Conservation (phyloP, 1,140 invertebrate genomes). For the Drosophila carrolli region DNA sequence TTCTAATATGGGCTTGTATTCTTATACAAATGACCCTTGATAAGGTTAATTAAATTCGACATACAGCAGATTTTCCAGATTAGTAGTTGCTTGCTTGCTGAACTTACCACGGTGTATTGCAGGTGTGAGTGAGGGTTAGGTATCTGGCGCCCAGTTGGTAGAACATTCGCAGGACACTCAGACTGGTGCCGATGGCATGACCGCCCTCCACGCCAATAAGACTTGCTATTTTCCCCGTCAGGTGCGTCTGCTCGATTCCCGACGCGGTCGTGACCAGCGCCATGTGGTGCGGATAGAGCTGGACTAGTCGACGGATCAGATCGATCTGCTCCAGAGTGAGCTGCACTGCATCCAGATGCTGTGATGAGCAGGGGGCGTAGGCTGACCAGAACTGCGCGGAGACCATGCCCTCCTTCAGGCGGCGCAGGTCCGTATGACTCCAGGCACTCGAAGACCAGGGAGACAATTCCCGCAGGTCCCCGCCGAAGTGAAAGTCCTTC, state of each 20-base stretch:
- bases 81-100: too few relatives aligned
- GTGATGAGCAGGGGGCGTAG: conserved; percentile 93
- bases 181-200: conserved; percentile 92
- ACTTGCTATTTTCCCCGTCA: conserved; percentile 88
- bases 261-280: conserved; percentile 90
- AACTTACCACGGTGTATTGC: conserved; percentile 93
- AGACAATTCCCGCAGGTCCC: conserved; percentile 88
- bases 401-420: conserved; percentile 90
- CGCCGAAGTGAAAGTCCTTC: conserved; percentile 89
- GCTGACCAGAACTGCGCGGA: conserved; percentile 95
- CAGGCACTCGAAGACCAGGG: conserved; percentile 92
- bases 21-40: too few relatives aligned
- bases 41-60: too few relatives aligned
- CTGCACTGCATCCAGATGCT: conserved; percentile 93
- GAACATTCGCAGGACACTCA: conserved; percentile 92
- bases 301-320: conserved; percentile 92
- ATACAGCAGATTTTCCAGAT: too few relatives aligned
- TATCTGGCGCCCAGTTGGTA: conserved; percentile 93
- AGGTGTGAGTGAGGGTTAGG: conserved; percentile 94
- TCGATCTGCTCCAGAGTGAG: conserved; percentile 94
- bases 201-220: conserved; percentile 94
- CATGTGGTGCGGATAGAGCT: conserved; percentile 92
- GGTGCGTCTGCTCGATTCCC: conserved; percentile 89
- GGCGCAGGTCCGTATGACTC: conserved; percentile 91
- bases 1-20: too few relatives aligned